Conservation (phyloP, 2,888 invertebrate genomes). For the Orthonychiurus folsomi region DNA sequence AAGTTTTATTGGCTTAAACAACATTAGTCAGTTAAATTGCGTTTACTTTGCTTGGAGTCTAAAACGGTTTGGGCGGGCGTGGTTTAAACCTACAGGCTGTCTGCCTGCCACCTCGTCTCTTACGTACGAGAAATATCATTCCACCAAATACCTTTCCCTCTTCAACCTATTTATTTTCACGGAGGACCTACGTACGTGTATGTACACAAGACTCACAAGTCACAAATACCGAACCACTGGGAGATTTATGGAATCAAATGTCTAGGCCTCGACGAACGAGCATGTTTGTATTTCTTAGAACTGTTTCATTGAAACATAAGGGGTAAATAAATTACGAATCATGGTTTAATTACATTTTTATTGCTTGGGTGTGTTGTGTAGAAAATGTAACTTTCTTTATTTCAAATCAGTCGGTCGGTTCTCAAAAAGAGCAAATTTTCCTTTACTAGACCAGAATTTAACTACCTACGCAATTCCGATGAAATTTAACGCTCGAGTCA, state of each 20-base stretch:
- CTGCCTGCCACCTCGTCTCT: no score
- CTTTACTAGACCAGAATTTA: no score
- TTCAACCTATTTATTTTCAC: neutral
- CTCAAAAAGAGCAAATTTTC: no score
- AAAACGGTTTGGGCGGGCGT: no score
- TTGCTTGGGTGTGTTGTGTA: neutral
- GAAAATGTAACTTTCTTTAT: no score
- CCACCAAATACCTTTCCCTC: neutral
- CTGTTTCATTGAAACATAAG: neutral
- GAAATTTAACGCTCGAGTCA: no score
- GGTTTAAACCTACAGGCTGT: no score
- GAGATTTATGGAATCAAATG: neutral
- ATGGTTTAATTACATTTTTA: neutral
- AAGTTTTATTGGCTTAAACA: conserved; percentile 1
- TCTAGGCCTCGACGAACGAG: no score
- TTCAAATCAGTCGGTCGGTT: no score
- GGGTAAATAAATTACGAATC: neutral
- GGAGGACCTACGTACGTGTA: no score
- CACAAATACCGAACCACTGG: neutral
- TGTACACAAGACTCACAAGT: neutral
- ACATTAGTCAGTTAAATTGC: conserved; percentile 1
- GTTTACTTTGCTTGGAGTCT: neutral
- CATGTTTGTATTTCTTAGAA: neutral
- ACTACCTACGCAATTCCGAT: no score
- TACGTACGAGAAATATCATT: neutral